A percentile compares a stretch with the other conserved stretches of the same genome.
phyloP scores from a whole-genome alignment of 2,113 vertebrate species.

The Marmota monax region DNA sequence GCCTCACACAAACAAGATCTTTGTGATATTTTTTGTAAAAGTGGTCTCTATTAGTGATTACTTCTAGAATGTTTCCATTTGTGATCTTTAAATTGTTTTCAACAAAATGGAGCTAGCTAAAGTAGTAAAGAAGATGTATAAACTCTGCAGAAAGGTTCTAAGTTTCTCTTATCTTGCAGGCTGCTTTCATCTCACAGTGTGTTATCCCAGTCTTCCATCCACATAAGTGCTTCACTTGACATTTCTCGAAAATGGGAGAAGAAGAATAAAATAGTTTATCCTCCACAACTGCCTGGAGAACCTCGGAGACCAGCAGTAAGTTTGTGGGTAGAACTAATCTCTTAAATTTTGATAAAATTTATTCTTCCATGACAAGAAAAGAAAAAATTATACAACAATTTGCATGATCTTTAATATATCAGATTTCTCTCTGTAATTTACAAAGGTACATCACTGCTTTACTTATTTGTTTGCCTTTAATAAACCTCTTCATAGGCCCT shows the following conservation, averaged over 20 bases:
- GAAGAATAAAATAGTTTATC: constrained; percentile 91
- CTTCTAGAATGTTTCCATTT: not conserved
- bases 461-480: not conserved
- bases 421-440: constrained; percentile 8
- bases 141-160: constrained; percentile 44
- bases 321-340: constrained; percentile 43
- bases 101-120: not conserved
- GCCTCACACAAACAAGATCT: not conserved
- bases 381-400: not conserved
- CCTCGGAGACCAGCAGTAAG: constrained; percentile 95
- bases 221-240: constrained; percentile 88
- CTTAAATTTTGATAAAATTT: constrained; percentile 40
- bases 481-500: not conserved
- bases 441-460: constrained; percentile 3
- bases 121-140: not conserved
- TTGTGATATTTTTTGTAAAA: constrained; percentile 21
- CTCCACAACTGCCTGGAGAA: constrained; percentile 93
- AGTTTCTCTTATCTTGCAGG: constrained; percentile 84
- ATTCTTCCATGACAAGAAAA: constrained; percentile 34
- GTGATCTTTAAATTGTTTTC: constrained; percentile 2
- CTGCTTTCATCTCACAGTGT: constrained; percentile 73
- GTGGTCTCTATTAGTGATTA: not conserved
- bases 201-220: constrained; percentile 88
- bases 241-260: constrained; percentile 91
- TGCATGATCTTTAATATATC: not conserved